phyloP scores from a whole-genome alignment of 2,113 vertebrate genomes.

The Buteo buteo region DNA sequence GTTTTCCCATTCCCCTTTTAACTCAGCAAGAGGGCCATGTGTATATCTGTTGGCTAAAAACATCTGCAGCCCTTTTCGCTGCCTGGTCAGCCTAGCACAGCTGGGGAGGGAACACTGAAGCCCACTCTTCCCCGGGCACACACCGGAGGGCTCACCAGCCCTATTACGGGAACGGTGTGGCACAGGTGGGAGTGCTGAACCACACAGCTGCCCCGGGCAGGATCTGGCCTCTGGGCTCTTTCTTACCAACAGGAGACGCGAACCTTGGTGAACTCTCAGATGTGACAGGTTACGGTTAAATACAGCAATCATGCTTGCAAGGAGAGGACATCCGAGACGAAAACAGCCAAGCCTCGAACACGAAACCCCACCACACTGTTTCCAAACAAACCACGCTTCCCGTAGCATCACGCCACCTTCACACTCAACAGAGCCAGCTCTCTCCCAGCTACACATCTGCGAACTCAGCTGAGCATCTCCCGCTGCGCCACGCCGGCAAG shows the following conservation, averaged over 20 bases:
- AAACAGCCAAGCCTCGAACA: background rate
- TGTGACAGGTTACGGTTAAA: background rate
- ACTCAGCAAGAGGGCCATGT: background rate
- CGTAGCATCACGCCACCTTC: background rate
- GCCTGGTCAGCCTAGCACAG: background rate
- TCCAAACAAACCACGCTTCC: background rate
- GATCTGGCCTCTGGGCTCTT: background rate
- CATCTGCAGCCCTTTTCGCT: background rate
- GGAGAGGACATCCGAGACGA: background rate
- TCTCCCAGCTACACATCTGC: background rate
- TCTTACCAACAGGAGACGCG: background rate
- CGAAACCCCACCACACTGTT: fast-evolving
- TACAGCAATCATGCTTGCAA: fast-evolving
- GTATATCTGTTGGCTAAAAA: background rate
- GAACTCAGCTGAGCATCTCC: background rate
- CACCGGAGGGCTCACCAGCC: fast-evolving
- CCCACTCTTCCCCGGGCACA: background rate
- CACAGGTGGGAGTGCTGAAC: background rate
- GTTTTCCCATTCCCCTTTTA: background rate
- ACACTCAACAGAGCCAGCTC: fast-evolving
- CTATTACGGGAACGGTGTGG: background rate
- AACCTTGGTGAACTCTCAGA: background rate
- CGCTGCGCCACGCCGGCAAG: fast-evolving
- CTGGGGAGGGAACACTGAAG: background rate
- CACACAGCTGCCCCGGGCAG: background rate